Evolutionary conservation across 1,140 invertebrate species (phyloP), one percentile per base, ranked within the genome.

Genomic region (Zaprionus kolodkinae): DNA sequence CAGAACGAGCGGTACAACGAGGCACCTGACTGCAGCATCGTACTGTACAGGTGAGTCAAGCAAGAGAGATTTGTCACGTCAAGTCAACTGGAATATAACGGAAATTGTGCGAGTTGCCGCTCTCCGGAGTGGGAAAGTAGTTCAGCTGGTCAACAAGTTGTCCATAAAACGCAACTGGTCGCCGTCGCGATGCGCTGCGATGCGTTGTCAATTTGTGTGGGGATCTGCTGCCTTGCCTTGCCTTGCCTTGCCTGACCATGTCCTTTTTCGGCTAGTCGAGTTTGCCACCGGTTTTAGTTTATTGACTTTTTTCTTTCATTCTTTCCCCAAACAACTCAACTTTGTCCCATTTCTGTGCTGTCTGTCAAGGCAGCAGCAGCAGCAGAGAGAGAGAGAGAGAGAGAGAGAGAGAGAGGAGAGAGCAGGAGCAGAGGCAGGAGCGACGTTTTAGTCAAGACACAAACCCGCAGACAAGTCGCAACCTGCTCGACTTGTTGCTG

Each of bases 91-190:
- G 17, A 35, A 27, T 76, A 86, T 76, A 86, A 86, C 83, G 79
- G 83, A 75, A 88, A 76, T 43, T 65, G 75, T 67, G 57, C 40
- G 72, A 50, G 48, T 21, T 21, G 21, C 30, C 36, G 57, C 45
- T 65, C 36, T 36, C 45, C 45, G 27, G 45, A 50, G 40, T 67
- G 80, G 45, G 80, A 88, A 88, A 88, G 84, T 88, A 88, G 84
- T 88, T 88, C 84, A 88, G 68, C 80, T 88, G 84, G 84, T 88
- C 84, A 88, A 73, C 72, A 76, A 76, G 62, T 60, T 75, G 80
- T 66, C 85, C 84, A 87, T 88, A 88, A 88, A 87, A 71, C 62
- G 72, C 79, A 78, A 79, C 60, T 74, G 74, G 84, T 57, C 63
- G 57, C 66, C 62, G 48, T 78, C 60, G 27, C 1, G 27, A 30